These are phyloP conservation scores for Tribolium freemani DNA, from an alignment of 2,888 invertebrate genomes.

Conservation along the genomic window DNA sequence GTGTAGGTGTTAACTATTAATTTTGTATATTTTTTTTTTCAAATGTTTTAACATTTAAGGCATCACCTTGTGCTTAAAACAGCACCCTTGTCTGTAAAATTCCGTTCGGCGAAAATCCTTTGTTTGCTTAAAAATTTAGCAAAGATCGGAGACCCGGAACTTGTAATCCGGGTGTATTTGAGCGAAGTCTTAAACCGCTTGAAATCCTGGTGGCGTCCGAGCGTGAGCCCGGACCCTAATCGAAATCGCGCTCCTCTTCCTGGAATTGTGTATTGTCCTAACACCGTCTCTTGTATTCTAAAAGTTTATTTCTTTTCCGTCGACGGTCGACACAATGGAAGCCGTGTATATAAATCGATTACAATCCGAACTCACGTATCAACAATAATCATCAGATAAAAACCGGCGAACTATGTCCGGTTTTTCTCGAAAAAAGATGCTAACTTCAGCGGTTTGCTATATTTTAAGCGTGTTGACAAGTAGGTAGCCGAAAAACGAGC, in stretches of 20 bases:
- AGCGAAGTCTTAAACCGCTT: slow-evolving; percentile 18
- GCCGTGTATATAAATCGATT: slow-evolving; percentile 54
- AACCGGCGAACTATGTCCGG: slow-evolving; percentile 35
- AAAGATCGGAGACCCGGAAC: not conserved
- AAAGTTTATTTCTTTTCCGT: slow-evolving; percentile 3
- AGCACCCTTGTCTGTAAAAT: too few species aligned
- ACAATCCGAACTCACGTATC: slow-evolving; percentile 53
- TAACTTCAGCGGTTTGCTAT: slow-evolving; percentile 27
- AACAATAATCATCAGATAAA: slow-evolving; percentile 49
- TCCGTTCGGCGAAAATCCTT: too few species aligned
- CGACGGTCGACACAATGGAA: slow-evolving; percentile 46
- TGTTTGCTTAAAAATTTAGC: slow-evolving; percentile 5
- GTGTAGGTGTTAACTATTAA: too few species aligned
- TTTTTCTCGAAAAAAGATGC: slow-evolving; percentile 35
- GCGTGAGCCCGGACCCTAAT: slow-evolving; percentile 1
- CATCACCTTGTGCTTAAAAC: too few species aligned
- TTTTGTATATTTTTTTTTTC: too few species aligned
- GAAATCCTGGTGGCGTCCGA: slow-evolving; percentile 12
- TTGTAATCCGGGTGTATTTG: slow-evolving; percentile 7
- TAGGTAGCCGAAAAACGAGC: slow-evolving; percentile 35
- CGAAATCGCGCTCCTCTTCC: slow-evolving; percentile 42
- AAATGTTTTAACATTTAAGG: too few species aligned
- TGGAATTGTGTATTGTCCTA: slow-evolving; percentile 43
- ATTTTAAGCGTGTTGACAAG: slow-evolving; percentile 42
- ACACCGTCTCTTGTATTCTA: slow-evolving; percentile 42